These are phyloP conservation scores for Tragelaphus strepsiceros DNA, from an alignment of 2,113 vertebrate species.

Conservation along the genomic window DNA sequence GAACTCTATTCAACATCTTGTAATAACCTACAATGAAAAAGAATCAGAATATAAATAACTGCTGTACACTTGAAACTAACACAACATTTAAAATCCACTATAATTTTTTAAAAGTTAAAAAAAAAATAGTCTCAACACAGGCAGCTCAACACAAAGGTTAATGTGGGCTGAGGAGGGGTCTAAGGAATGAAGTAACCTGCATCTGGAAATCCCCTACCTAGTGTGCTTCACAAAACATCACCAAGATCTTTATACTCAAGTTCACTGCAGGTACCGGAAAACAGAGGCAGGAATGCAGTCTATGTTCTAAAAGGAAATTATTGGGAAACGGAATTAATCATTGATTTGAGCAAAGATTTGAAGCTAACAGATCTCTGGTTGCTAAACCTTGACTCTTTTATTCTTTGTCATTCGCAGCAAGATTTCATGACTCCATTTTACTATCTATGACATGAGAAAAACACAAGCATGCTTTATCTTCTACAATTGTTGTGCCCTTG, in stretches of 20 bases:
- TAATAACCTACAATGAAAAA: not conserved
- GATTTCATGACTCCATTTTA: not conserved
- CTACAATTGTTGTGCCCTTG: not conserved
- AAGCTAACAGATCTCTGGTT: not conserved
- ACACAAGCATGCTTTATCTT: not conserved
- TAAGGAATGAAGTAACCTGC: not conserved
- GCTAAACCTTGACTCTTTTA: not conserved
- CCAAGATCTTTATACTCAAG: not conserved
- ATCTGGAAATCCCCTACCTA: not conserved
- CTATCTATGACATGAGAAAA: not conserved
- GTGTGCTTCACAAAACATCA: not conserved
- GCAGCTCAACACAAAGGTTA: not conserved
- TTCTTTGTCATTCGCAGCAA: not conserved
- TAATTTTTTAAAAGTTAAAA: not conserved
- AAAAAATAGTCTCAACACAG: not conserved
- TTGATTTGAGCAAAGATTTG: not conserved
- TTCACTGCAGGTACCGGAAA: not conserved
- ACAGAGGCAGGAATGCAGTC: not conserved
- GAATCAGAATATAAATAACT: not conserved
- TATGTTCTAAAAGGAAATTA: conserved; percentile 23
- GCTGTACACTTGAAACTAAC: not conserved
- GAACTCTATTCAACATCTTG: not conserved
- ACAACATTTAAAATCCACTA: not conserved
- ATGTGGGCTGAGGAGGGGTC: not conserved
- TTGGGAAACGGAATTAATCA: not conserved